Evolutionary conservation across 2,113 vertebrate genomes (phyloP).

Genomic region (Podocnemis expansa): DNA sequence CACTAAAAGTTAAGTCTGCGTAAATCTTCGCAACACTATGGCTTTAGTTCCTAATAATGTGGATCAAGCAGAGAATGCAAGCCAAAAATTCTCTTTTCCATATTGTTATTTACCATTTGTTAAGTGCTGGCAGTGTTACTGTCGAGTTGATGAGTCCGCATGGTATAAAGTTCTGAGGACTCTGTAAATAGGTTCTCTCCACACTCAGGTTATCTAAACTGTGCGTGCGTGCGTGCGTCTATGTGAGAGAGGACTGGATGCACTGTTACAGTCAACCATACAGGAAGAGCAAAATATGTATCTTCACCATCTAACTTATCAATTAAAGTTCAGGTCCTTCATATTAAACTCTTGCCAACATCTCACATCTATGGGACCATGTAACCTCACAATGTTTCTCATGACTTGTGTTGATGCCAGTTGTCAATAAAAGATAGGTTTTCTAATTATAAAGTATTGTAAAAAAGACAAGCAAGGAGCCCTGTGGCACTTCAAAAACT

Average conservation of each 20-base stretch:
- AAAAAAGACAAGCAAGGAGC: background rate
- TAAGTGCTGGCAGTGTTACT: background rate
- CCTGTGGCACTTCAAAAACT: no score
- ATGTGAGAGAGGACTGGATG: background rate
- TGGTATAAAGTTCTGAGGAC: background rate
- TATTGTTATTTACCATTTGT: background rate
- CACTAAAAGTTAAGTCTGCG: background rate
- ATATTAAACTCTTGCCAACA: constrained; percentile 3
- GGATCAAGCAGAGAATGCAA: background rate
- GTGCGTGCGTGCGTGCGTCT: background rate
- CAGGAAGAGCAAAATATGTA: background rate
- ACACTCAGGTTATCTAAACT: background rate
- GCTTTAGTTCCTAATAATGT: background rate
- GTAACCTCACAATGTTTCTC: background rate
- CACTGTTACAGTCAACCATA: background rate
- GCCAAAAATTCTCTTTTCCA: background rate
- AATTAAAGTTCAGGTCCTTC: background rate
- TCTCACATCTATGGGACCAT: background rate
- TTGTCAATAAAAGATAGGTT: constrained; percentile 48
- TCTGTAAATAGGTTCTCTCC: background rate
- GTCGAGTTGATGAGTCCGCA: background rate
- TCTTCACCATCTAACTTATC: background rate
- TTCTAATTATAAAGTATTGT: constrained; percentile 53
- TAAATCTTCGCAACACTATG: background rate
- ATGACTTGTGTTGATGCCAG: constrained; percentile 11